Percentiles rank a stretch among this genome's conserved stretches.
Conservation (phyloP, 2,113 vertebrate genomes). For the Nerophis ophidion region DNA sequence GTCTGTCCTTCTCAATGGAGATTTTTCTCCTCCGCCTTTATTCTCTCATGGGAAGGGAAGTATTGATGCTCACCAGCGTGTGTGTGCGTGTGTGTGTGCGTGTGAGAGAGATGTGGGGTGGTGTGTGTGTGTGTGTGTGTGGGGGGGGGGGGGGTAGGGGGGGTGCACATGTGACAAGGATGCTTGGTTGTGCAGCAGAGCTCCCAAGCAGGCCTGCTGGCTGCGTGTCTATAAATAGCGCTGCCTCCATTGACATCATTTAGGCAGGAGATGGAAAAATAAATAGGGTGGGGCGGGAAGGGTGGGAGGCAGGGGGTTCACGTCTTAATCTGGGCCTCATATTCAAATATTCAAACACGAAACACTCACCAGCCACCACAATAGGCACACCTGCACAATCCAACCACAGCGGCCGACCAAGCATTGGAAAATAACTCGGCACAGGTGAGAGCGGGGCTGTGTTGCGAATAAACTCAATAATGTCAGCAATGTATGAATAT, state of each 20-base stretch:
- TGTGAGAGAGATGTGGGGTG: too few species aligned
- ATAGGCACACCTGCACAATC: too few species aligned
- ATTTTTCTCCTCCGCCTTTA: conserved; percentile 3
- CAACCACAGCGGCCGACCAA: too few species aligned
- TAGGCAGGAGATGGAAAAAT: conserved; percentile 78
- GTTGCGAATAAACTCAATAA: too few species aligned
- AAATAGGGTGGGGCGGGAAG: conserved; percentile 65
- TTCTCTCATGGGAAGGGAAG: neutral
- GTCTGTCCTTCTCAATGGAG: conserved; percentile 34
- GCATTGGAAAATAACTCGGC: too few species aligned
- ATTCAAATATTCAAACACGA: too few species aligned
- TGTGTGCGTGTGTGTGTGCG: too few species aligned
- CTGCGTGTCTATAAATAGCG: conserved; percentile 58
- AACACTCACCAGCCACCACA: too few species aligned
- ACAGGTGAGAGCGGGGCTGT: too few species aligned
- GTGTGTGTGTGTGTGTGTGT: too few species aligned
- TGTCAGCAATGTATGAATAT: too few species aligned
- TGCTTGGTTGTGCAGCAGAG: conserved; percentile 63
- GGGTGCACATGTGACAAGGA: conserved; percentile 58
- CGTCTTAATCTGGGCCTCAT: too few species aligned
- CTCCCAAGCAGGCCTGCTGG: conserved; percentile 59
- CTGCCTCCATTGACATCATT: conserved; percentile 80
- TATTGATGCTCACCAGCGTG: neutral
- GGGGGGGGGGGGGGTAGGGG: neutral
- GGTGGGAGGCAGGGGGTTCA: conserved; percentile 38